Base-by-base conservation (phyloP, 2,113 vertebrate species). In the Saguinus imperator region DNA sequence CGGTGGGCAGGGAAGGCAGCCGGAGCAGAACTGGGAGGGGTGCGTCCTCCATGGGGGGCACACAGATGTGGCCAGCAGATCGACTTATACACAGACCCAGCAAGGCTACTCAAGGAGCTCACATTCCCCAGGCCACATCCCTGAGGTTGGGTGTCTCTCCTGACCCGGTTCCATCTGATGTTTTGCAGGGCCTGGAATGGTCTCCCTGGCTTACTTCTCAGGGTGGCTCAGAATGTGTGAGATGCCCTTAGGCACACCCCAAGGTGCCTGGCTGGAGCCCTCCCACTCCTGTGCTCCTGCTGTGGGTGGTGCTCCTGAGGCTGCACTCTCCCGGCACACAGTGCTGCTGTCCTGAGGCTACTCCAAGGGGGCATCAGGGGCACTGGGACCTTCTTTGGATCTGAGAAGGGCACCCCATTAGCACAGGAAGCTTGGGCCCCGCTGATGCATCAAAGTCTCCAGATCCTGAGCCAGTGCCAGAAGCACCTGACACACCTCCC, bases 21-120 rank as follows among this genome's bases (percentile, higher is more conserved):
- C 1, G 21, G 48, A 7, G n/a, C 48, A 9, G 43, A 61, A 75
- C 40, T 32, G 1, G 1, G 3, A 11, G 0, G 16, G 4, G 1
- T 6, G 77, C 0, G 1, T 13, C 10, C 25, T 27, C 13, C 0
- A 0, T 0, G 0, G 58, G 35, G 37, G 72, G 9, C 8, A 0
- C 84, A 27, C 81, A 52, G 52, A 25, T 8, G 70, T 10, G 9
- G 48, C 43, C 29, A 37, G 25, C 2, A 4, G 37, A n/a, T 23
- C 1, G 35, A 25, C 20, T 40, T 25, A 64, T 55, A n/a, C 40
- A 4, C 0, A 9, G 66, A 2, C 37, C 32, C 58, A 8, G 29
- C 0, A 8, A 58, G 64, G 3, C 11, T 45, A 43, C 50, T 8
- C 23, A 0, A 1, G 5, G 2, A 3, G 27, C 45, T 21, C 2